A percentile compares a stretch with the other conserved stretches of the same genome.
phyloP scores from a whole-genome alignment of 2,797 vertebrate genomes.

The Crenichthys baileyi region DNA sequence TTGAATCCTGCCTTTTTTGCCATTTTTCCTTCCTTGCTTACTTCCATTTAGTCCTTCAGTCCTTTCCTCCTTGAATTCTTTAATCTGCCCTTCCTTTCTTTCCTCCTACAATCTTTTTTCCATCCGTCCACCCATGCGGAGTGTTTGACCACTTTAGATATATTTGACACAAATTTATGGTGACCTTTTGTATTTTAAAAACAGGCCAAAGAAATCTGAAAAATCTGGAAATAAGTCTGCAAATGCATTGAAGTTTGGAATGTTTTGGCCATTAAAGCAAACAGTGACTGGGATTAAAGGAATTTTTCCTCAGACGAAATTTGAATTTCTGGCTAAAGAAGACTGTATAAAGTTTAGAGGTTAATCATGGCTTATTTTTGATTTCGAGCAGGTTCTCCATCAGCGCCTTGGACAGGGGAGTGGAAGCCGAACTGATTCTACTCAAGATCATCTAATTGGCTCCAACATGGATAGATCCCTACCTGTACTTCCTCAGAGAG shows the following conservation, averaged over 20 bases:
- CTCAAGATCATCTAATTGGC: slow-evolving; percentile 50
- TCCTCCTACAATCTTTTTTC: neutral
- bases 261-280: neutral
- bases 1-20: neutral
- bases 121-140: neutral
- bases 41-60: neutral
- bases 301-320: slow-evolving; percentile 17
- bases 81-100: neutral
- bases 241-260: neutral
- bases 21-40: neutral
- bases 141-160: too few relatives aligned
- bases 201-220: neutral
- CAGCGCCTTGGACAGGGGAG: slow-evolving; percentile 65
- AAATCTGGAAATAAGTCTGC: neutral
- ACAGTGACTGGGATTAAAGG: slow-evolving; percentile 17
- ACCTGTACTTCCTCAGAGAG: slow-evolving; percentile 80
- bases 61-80: neutral
- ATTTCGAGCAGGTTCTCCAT: slow-evolving; percentile 76
- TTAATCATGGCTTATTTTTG: slow-evolving; percentile 9
- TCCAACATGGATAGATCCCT: slow-evolving; percentile 66
- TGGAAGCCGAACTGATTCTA: slow-evolving; percentile 45
- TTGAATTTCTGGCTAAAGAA: neutral
- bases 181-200: neutral
- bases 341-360: neutral
- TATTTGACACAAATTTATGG: neutral